Evolutionary conservation across 1,140 invertebrate species (phyloP).

Genomic region (Meloidogyne chitwoodi): DNA sequence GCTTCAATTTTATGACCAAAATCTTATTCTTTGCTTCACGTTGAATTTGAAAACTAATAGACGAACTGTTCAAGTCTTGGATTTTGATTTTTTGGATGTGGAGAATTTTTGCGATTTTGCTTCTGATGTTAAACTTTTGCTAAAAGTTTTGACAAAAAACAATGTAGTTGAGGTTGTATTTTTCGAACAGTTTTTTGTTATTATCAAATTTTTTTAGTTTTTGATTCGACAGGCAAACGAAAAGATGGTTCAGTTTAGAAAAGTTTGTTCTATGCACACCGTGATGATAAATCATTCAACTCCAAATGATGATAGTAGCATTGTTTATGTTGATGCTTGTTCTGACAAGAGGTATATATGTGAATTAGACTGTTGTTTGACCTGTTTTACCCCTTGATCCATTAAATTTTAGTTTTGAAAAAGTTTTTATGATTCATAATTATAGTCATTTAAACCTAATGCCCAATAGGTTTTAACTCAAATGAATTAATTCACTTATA

Average conservation of each 20-base stretch:
- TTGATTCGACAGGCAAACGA: slow-evolving; percentile 9
- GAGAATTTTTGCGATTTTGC: slow-evolving; percentile 17
- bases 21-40: not conserved
- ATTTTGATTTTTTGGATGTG: slow-evolving; percentile 33
- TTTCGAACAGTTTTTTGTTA: not conserved
- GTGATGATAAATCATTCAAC: slow-evolving; percentile 20
- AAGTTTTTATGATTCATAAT: no score
- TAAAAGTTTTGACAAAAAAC: slow-evolving; percentile 5
- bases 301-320: slow-evolving; percentile 27
- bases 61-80: not conserved
- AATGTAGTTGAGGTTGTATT: slow-evolving; percentile 8
- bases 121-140: slow-evolving; percentile 9
- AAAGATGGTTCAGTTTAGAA: not conserved
- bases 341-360: slow-evolving; percentile 8
- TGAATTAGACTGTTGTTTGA: no score
- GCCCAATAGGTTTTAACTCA: no score
- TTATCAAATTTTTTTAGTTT: slow-evolving; percentile 20
- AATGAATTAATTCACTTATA: not conserved
- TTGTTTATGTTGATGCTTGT: slow-evolving; percentile 28
- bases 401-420: no score
- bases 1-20: slow-evolving; percentile 13
- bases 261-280: slow-evolving; percentile 14
- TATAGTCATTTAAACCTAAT: no score
- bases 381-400: no score
- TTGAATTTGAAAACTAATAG: not conserved